These are phyloP conservation scores for Drosophila bunnanda DNA, from an alignment of 2,888 invertebrate species.

Conservation along the genomic window DNA sequence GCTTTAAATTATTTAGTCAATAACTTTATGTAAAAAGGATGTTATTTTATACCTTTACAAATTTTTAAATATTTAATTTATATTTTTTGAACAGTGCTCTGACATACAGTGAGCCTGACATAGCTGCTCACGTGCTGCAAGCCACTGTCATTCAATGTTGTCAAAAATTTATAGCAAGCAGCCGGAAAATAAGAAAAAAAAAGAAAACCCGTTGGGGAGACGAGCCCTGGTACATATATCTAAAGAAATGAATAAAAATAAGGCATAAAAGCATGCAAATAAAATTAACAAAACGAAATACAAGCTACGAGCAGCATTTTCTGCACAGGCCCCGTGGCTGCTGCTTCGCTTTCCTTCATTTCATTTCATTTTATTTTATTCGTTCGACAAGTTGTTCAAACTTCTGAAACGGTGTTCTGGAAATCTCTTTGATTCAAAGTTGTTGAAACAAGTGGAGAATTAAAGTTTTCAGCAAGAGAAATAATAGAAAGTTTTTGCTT, in stretches of 20 bases:
- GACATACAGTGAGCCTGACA: not conserved
- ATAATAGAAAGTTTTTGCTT: not conserved
- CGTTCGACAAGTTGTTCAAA: conserved; percentile 35
- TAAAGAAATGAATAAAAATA: conserved; percentile 67
- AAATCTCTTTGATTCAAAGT: conserved; percentile 37
- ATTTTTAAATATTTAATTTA: not conserved
- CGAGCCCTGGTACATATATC: conserved; percentile 11
- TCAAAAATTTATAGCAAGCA: conserved; percentile 69
- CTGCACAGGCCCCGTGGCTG: not conserved
- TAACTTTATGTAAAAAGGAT: not conserved
- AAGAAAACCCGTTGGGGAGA: not conserved
- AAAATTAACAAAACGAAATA: conserved; percentile 71
- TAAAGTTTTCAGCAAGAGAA: conserved; percentile 1
- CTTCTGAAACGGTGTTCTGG: conserved; percentile 45
- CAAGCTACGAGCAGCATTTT: conserved; percentile 30
- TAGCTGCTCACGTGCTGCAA: conserved; percentile 65
- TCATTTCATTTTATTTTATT: conserved; percentile 8
- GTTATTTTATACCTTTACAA: rapidly evolving
- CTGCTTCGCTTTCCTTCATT: conserved; percentile 2
- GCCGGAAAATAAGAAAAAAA: conserved; percentile 27
- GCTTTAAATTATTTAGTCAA: too few relatives aligned
- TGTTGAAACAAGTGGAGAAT: conserved; percentile 18
- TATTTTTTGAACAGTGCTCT: conserved; percentile 3
- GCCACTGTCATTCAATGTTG: conserved; percentile 61
- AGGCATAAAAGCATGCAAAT: conserved; percentile 72